These are phyloP conservation scores for Marcusenius ussheri DNA, from an alignment of 2,113 vertebrate species.

Conservation along the genomic window DNA sequence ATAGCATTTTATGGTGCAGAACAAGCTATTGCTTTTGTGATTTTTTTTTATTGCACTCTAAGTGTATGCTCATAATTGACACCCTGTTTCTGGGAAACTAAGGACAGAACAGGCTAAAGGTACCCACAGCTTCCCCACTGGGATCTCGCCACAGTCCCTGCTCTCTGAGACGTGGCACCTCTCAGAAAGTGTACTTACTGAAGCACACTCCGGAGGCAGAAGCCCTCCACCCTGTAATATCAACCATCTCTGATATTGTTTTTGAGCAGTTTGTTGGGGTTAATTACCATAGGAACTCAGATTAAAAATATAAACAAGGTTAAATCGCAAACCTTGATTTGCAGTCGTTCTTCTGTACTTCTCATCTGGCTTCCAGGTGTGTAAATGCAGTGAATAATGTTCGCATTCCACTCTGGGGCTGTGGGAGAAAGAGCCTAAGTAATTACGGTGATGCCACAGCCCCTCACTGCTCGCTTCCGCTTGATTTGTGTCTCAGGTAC, in stretches of 20 bases:
- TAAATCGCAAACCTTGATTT: not conserved
- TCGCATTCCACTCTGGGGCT: not conserved
- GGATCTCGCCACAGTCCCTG: not conserved
- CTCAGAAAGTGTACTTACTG: not conserved
- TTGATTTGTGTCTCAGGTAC: not conserved
- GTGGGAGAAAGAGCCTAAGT: not conserved
- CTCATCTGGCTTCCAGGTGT: not conserved
- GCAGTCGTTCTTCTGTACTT: not conserved
- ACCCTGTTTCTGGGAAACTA: not conserved
- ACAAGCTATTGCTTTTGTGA: not conserved
- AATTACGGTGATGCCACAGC: not conserved
- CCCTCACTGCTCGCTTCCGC: not conserved
- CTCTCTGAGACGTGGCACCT: not conserved
- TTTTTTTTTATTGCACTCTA: not conserved
- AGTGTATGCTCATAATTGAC: not conserved
- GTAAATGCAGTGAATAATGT: not conserved
- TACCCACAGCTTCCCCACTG: not conserved
- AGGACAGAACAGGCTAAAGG: not conserved
- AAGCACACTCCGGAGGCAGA: not conserved
- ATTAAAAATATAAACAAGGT: not conserved
- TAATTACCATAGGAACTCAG: not conserved
- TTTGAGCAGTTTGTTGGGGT: not conserved
- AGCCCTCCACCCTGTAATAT: not conserved
- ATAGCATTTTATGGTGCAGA: not conserved
- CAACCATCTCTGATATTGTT: not conserved